A percentile compares a stretch with the other conserved stretches of the same genome.
These are phyloP conservation scores for Acheta domesticus DNA, from an alignment of 2,888 invertebrate genomes.

Conservation along the genomic window DNA sequence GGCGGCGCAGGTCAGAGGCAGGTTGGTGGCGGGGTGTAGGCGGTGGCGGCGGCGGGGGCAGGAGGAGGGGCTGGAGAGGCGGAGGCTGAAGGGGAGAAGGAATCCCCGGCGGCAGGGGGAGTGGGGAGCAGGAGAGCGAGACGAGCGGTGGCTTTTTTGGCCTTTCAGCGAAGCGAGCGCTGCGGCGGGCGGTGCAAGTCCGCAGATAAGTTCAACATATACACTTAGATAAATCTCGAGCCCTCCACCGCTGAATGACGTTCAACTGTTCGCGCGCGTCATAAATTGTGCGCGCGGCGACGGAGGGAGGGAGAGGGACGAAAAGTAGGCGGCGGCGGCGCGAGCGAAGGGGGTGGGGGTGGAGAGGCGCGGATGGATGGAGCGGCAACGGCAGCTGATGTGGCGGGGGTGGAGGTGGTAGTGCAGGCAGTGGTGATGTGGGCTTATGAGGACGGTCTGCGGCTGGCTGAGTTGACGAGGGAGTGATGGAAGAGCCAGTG, in stretches of 20 bases:
- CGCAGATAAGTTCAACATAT: neutral
- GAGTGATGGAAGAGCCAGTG: neutral
- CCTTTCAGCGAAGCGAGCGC: too few species aligned
- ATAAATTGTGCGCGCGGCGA: neutral
- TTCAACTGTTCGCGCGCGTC: conserved; percentile 9
- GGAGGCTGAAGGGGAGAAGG: too few species aligned
- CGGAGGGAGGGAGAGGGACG: neutral
- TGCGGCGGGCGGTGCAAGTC: too few species aligned
- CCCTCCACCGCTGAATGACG: neutral
- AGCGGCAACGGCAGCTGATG: neutral
- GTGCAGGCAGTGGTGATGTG: too few species aligned
- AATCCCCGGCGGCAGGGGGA: too few species aligned
- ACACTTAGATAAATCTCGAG: conserved; percentile 18
- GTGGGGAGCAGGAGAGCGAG: too few species aligned
- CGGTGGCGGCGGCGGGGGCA: too few species aligned
- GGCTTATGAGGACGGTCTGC: too few species aligned
- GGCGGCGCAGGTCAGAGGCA: too few species aligned
- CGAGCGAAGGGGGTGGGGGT: neutral
- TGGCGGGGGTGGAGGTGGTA: too few species aligned
- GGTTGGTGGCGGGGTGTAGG: too few species aligned
- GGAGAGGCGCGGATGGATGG: neutral
- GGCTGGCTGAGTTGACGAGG: neutral
- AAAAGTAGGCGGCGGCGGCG: neutral
- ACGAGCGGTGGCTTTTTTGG: too few species aligned
- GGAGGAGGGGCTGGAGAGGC: accelerated